These are phyloP conservation scores for Prionailurus viverrinus DNA, from an alignment of 2,113 vertebrate species.

Conservation along the genomic window DNA sequence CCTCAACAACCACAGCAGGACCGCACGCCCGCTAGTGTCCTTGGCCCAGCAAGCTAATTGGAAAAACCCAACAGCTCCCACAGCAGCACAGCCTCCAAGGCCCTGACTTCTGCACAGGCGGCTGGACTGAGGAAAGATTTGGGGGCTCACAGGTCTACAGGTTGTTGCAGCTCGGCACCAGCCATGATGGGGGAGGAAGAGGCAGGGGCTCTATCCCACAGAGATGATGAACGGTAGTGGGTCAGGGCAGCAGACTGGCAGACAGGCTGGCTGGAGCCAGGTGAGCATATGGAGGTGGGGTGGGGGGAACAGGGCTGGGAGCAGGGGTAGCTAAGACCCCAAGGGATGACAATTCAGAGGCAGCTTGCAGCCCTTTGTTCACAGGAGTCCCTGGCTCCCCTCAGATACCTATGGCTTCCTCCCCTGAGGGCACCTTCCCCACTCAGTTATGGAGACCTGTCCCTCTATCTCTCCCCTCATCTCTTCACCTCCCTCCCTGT, in stretches of 20 bases:
- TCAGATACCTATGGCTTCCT: background rate
- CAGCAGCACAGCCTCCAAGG: fast-evolving
- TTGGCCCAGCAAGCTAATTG: slow-evolving; percentile 25
- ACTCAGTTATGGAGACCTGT: background rate
- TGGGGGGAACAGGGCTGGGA: background rate
- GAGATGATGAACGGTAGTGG: background rate
- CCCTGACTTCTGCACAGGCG: background rate
- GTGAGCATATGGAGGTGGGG: background rate
- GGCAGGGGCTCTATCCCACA: background rate
- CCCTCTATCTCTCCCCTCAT: background rate
- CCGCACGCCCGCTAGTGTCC: background rate
- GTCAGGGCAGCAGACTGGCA: background rate
- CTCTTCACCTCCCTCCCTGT: background rate
- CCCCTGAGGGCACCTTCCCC: background rate
- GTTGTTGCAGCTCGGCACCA: background rate
- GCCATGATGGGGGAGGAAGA: background rate
- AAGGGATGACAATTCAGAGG: background rate
- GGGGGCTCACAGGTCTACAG: background rate
- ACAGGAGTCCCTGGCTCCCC: background rate
- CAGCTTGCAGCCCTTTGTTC: background rate
- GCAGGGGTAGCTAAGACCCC: background rate
- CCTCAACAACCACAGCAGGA: background rate
- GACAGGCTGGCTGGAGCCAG: background rate
- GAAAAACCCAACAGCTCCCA: slow-evolving; percentile 23
- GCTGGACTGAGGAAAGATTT: background rate